Evolutionary conservation across 2,113 vertebrate species (phyloP), one percentile per base, ranked within the genome.

Genomic region (Echinops telfairi): DNA sequence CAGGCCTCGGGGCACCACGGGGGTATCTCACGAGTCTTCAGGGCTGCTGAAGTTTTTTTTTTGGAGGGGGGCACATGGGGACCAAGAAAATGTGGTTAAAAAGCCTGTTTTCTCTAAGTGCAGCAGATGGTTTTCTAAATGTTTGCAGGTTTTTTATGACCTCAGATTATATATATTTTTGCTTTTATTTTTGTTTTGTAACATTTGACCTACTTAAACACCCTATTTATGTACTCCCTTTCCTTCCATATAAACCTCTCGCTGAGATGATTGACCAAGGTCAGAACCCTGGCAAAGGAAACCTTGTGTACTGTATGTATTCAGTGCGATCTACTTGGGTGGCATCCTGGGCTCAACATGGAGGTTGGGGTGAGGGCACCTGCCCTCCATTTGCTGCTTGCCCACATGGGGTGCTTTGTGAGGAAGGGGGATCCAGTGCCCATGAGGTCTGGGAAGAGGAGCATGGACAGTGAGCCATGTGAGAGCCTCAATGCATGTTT

Each of bases 91-190:
- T 57, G 10, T n/a, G 12, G 57, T 20, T 40, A 85, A 85, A 97
- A 97, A 97, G 97, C 93, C 92, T 93, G 92, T 92, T 84, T 97
- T 97, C 97, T 98, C 97, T 97, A 83, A 94, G 19, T 91, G 91
- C 81, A 95, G 89, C 43, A 47, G 47, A 53, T 53, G 78, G 40
- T 43, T 83, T 97, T 97, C 87, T 88, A 62, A 19, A 22, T 97
- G 94, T 93, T 97, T 40, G 40, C 40, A 40, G 40, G 40, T 40
- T 97, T 7, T 91, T 96, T 98, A 95, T 10, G 96, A 97, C 97
- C 97, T 98, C 97, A 98, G 88, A 97, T 98, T 98, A 98, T 98
- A 98, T 98, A 95, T 96, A 96, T 97, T 97, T 96, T 89, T 97
- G 94, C 83, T 95, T 97, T 98, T 98, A 96, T 98, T 97, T 98